Evolutionary conservation across 2,888 invertebrate genomes (phyloP).

Genomic region (Eretmocerus hayati): DNA sequence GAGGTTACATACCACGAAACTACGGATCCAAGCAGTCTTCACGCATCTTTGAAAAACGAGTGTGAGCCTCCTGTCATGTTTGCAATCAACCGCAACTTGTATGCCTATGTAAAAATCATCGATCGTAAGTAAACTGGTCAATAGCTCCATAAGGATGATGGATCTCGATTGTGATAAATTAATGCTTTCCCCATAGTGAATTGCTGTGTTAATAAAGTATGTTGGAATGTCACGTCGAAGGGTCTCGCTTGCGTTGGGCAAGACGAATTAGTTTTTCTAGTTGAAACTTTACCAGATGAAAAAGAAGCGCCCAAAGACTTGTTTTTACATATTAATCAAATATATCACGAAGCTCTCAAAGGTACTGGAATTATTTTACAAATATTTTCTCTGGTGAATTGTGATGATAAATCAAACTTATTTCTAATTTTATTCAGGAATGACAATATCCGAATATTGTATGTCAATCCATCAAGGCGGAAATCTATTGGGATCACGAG

Average conservation of each 20-base stretch:
- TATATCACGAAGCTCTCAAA: constrained; percentile 64
- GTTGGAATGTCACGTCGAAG: constrained; percentile 70
- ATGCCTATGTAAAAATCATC: constrained; percentile 66
- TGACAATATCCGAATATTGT: constrained; percentile 63
- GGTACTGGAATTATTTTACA: too few species aligned
- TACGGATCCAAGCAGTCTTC: constrained; percentile 51
- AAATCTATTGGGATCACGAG: constrained; percentile 61
- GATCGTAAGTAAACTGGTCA: constrained; percentile 70
- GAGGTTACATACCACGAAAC: constrained; percentile 53
- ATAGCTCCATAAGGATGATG: too few species aligned
- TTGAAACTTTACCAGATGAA: constrained; percentile 62
- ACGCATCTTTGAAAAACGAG: constrained; percentile 55
- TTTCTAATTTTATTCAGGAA: constrained; percentile 47
- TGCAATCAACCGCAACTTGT: constrained; percentile 67
- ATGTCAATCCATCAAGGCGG: constrained; percentile 58
- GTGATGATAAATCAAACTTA: not conserved
- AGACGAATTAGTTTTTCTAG: constrained; percentile 70
- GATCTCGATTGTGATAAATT: too few species aligned
- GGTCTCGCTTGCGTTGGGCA: constrained; percentile 76
- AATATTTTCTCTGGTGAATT: too few species aligned
- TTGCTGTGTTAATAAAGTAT: constrained; percentile 65
- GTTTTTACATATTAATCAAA: constrained; percentile 63
- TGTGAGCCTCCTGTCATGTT: constrained; percentile 58
- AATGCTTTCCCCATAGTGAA: constrained; percentile 53
- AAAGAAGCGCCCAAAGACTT: constrained; percentile 63